These are phyloP conservation scores for Plecotus auritus DNA, from an alignment of 2,113 vertebrate genomes.

Conservation along the genomic window DNA sequence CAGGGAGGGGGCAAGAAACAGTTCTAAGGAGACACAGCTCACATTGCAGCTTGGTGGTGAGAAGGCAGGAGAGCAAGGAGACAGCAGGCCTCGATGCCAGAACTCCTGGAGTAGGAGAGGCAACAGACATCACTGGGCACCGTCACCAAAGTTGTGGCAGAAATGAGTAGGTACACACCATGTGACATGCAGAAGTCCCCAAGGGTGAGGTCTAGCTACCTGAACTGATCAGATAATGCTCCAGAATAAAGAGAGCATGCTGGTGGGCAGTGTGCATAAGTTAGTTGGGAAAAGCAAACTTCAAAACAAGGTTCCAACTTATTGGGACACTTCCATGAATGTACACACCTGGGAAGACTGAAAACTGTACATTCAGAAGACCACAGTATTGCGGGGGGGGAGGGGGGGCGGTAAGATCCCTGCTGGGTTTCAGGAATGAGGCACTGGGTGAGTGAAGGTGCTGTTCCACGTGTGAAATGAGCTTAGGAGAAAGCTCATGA, in stretches of 20 bases:
- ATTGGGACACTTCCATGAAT: rapidly evolving
- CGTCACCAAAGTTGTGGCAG: no score
- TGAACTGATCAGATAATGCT: background rate
- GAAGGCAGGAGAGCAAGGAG: background rate
- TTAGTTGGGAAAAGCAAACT: background rate
- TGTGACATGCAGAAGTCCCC: rapidly evolving
- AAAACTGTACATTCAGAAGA: background rate
- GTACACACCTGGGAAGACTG: background rate
- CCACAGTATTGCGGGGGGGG: background rate
- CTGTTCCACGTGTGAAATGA: background rate
- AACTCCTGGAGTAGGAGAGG: background rate
- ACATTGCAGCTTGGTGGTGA: background rate
- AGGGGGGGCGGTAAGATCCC: background rate
- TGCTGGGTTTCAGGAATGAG: background rate
- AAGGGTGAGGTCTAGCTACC: background rate
- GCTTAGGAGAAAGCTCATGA: background rate
- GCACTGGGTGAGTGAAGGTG: background rate
- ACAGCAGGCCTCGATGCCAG: rapidly evolving
- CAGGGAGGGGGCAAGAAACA: background rate
- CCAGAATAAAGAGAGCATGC: background rate
- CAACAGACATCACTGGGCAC: background rate
- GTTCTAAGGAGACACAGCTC: background rate
- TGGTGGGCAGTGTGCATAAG: background rate
- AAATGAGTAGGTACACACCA: background rate
- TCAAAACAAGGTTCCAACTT: rapidly evolving